A percentile compares a stretch with the other conserved stretches of the same genome.
phyloP scores from a whole-genome alignment of 2,888 invertebrate species.

The Biston betularia region DNA sequence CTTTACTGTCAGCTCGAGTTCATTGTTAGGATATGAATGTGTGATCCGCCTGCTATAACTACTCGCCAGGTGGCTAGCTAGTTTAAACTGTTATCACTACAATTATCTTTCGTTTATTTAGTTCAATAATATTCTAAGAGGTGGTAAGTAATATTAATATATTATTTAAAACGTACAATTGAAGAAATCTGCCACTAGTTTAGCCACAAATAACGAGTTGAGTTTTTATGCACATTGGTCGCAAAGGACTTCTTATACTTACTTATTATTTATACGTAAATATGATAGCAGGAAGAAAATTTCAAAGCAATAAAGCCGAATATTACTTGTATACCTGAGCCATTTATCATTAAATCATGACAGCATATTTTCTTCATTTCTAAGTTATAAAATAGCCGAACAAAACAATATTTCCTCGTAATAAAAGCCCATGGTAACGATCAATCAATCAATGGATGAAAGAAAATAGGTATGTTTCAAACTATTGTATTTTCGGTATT shows the following conservation, averaged over 20 bases:
- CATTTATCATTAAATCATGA: conserved; percentile 45
- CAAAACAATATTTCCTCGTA: conserved; percentile 44
- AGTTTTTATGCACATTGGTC: not conserved
- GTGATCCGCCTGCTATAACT: too few species aligned
- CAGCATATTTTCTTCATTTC: conserved; percentile 44
- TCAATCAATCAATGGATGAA: conserved; percentile 50
- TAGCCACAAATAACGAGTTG: too few species aligned
- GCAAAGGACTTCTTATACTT: conserved; percentile 11
- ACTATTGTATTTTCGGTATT: conserved; percentile 42
- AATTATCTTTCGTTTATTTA: too few species aligned
- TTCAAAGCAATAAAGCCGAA: conserved; percentile 31
- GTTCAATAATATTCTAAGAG: too few species aligned
- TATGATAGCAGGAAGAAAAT: conserved; percentile 19
- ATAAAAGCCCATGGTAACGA: conserved; percentile 43
- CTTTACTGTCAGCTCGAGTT: too few species aligned
- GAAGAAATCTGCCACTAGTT: too few species aligned
- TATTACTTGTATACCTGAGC: conserved; percentile 32
- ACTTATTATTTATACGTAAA: conserved; percentile 16
- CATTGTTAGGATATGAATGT: too few species aligned
- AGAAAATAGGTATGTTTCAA: conserved; percentile 45
- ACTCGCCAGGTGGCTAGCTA: too few species aligned
- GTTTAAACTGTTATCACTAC: too few species aligned
- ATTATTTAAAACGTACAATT: too few species aligned
- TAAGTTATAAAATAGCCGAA: conserved; percentile 42
- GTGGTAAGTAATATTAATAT: too few species aligned